Evolutionary conservation across 2,888 invertebrate species (phyloP).

Genomic region (Lutraria lutraria): DNA sequence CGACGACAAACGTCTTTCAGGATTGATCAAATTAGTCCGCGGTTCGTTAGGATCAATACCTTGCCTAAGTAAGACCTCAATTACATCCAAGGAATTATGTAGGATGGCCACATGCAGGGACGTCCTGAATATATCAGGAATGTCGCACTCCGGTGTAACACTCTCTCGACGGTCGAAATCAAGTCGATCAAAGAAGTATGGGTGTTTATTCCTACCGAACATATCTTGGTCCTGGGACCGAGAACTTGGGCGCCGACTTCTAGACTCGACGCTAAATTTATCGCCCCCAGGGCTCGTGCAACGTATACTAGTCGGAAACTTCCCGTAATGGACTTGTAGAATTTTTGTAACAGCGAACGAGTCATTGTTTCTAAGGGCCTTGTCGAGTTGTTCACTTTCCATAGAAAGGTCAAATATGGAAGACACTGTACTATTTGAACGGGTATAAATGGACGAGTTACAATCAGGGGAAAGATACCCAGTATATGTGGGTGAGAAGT

Average conservation of each 20-base stretch:
- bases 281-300: slow-evolving; percentile 30
- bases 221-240: slow-evolving; percentile 76
- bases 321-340: slow-evolving; percentile 88
- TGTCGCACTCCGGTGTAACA: slow-evolving; percentile 83
- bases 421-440: slow-evolving; percentile 86
- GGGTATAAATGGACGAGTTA: slow-evolving; percentile 54
- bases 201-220: slow-evolving; percentile 85
- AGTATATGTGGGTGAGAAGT: slow-evolving; percentile 49
- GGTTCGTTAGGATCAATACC: slow-evolving; percentile 89
- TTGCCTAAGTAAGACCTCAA: slow-evolving; percentile 88
- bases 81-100: slow-evolving; percentile 88
- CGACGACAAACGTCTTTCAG: slow-evolving; percentile 53
- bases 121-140: slow-evolving; percentile 88
- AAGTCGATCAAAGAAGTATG: slow-evolving; percentile 85
- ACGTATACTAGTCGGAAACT: slow-evolving; percentile 75
- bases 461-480: slow-evolving; percentile 66
- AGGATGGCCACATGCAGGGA: slow-evolving; percentile 89
- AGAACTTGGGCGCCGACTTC: slow-evolving; percentile 79
- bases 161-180: slow-evolving; percentile 83
- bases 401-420: slow-evolving; percentile 87
- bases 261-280: slow-evolving; percentile 62
- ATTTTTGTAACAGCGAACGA: slow-evolving; percentile 87
- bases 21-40: slow-evolving; percentile 80
- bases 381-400: slow-evolving; percentile 88
- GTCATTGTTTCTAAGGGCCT: slow-evolving; percentile 88